A percentile compares a stretch with the other conserved stretches of the same genome.
phyloP scores from a whole-genome alignment of 2,888 invertebrate genomes.

The Trichacis sp. region DNA sequence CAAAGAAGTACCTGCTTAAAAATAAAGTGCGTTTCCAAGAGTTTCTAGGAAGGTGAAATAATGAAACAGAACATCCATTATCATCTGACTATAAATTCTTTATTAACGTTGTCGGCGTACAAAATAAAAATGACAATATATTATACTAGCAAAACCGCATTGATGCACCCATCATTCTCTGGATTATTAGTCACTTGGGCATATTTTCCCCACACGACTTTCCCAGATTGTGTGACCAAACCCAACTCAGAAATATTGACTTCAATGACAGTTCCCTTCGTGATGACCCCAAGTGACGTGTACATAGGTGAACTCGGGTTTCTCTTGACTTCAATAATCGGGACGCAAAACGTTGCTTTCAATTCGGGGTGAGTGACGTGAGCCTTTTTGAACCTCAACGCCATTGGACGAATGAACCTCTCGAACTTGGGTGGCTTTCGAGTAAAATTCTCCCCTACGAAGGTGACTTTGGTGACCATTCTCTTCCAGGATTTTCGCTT shows the following conservation, averaged over 20 bases:
- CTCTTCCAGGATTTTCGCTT: conserved; percentile 98
- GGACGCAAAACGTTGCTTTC: conserved; percentile 96
- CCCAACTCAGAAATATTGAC: conserved; percentile 98
- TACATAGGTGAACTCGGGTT: conserved; percentile 98
- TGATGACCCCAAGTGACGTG: conserved; percentile 96
- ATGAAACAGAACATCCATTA: too few relatives aligned
- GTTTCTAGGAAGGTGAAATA: too few relatives aligned
- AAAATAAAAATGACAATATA: not conserved
- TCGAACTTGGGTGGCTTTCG: conserved; percentile 99
- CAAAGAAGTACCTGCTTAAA: too few relatives aligned
- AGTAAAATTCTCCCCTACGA: conserved; percentile 98
- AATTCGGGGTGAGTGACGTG: conserved; percentile 99
- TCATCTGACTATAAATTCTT: too few relatives aligned
- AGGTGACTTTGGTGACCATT: conserved; percentile 99
- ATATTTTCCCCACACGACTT: conserved; percentile 99
- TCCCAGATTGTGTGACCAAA: conserved; percentile 97
- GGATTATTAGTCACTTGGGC: conserved; percentile 99
- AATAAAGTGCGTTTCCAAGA: too few relatives aligned
- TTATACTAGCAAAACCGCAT: conserved; percentile 92
- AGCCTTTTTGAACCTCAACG: conserved; percentile 93
- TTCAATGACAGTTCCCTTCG: conserved; percentile 98
- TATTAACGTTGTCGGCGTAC: not conserved
- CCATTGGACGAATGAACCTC: conserved; percentile 98
- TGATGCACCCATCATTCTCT: conserved; percentile 99
- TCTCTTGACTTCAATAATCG: conserved; percentile 98